Conservation (phyloP, 1,140 invertebrate species). For the Gonatopus flavifemur region DNA sequence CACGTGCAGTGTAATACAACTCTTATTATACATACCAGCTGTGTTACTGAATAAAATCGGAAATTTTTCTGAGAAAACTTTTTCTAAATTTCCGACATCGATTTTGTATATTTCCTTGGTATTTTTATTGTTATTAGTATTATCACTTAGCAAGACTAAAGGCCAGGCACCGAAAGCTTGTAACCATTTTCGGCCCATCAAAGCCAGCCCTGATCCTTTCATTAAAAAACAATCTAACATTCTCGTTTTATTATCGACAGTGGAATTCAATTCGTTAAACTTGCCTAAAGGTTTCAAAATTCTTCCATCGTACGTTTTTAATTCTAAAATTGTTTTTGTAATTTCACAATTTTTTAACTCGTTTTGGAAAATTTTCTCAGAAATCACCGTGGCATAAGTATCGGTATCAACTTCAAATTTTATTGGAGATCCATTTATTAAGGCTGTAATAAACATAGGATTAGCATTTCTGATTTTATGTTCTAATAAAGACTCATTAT, state of each 20-base stretch:
- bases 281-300: slow-evolving; percentile 2
- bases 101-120: not conserved
- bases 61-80: slow-evolving; percentile 3
- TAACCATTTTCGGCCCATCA: slow-evolving; percentile 9
- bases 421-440: not conserved
- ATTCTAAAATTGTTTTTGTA: not conserved
- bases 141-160: not conserved
- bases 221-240: slow-evolving; percentile 5
- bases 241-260: not conserved
- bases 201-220: not conserved
- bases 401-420: slow-evolving; percentile 9
- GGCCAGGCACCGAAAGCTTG: slow-evolving; percentile 3
- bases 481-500: not conserved
- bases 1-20: not conserved
- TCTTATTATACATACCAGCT: slow-evolving; percentile 1
- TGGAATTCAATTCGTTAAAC: not conserved
- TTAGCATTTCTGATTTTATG: not conserved
- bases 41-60: not conserved
- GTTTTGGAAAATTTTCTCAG: not conserved
- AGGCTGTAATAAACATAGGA: not conserved
- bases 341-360: slow-evolving; percentile 2
- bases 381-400: slow-evolving; percentile 5
- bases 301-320: not conserved
- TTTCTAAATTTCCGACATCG: not conserved
- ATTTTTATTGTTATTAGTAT: slow-evolving; percentile 4